A percentile compares a stretch with the other conserved stretches of the same genome.
phyloP scores from a whole-genome alignment of 2,797 vertebrate species.

The Melanotaenia pygmaea region DNA sequence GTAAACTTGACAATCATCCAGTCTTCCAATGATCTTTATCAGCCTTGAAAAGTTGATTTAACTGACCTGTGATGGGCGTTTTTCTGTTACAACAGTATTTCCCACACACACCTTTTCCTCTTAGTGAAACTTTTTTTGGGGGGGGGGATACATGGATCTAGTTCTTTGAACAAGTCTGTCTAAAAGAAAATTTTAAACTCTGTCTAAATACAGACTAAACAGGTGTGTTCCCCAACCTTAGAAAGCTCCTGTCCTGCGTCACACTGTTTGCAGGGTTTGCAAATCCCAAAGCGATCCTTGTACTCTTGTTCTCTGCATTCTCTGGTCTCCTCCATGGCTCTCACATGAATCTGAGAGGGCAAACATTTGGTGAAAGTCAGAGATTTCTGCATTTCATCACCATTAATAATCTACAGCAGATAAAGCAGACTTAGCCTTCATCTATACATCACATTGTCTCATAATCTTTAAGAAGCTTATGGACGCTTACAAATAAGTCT shows the following conservation, averaged over 20 bases:
- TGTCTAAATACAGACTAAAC: neutral
- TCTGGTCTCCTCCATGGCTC: constrained; percentile 87
- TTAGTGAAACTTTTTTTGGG: neutral
- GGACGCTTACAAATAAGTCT: constrained; percentile 44
- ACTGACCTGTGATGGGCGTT: constrained; percentile 7
- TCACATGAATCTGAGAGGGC: constrained; percentile 70
- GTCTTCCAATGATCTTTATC: constrained; percentile 19
- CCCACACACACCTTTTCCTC: constrained; percentile 11
- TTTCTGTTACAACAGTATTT: constrained; percentile 4
- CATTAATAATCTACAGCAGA: constrained; percentile 43
- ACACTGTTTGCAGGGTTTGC: constrained; percentile 90
- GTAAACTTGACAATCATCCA: constrained; percentile 31
- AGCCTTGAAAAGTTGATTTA: constrained; percentile 39
- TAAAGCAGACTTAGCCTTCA: constrained; percentile 32
- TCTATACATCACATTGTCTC: constrained; percentile 30
- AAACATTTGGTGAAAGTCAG: constrained; percentile 54
- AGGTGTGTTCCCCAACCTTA: constrained; percentile 83
- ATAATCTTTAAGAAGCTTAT: constrained; percentile 22
- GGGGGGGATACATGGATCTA: constrained; percentile 5
- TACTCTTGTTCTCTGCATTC: constrained; percentile 96
- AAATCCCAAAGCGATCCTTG: constrained; percentile 89
- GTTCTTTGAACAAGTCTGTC: neutral
- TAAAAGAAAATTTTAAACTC: neutral
- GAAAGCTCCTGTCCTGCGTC: constrained; percentile 96
- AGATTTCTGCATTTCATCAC: constrained; percentile 68